Evolutionary conservation across 2,797 vertebrate genomes (phyloP).

Genomic region (Eulemur rubriventer): DNA sequence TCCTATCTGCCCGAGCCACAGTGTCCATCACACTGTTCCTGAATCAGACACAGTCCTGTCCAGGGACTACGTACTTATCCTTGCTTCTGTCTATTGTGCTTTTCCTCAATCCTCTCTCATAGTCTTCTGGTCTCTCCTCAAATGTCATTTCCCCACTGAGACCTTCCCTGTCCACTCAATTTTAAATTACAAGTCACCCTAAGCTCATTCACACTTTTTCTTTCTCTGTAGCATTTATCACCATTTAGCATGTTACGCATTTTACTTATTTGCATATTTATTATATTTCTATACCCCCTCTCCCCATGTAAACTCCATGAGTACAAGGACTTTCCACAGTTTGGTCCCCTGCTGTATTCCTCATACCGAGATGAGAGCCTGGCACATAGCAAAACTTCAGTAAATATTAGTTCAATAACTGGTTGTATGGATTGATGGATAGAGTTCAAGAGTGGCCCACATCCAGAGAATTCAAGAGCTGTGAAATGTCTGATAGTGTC

Average conservation of each 20-base stretch:
- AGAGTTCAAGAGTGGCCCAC: constrained; percentile 30
- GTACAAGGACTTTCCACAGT: not conserved
- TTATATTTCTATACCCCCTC: not conserved
- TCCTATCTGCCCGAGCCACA: not conserved
- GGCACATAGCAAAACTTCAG: not conserved
- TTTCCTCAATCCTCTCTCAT: not conserved
- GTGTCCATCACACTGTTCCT: not conserved
- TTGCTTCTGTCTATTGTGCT: not conserved
- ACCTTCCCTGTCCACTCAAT: not conserved
- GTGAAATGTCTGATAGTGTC: constrained; percentile 35
- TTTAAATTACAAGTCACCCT: not conserved
- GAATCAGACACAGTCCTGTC: not conserved
- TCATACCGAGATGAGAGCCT: not conserved
- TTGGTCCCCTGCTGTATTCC: not conserved
- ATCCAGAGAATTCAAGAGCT: constrained; percentile 54
- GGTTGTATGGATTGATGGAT: constrained; percentile 6
- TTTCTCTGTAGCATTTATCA: not conserved
- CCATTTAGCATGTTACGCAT: not conserved
- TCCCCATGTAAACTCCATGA: not conserved
- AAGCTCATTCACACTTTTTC: not conserved
- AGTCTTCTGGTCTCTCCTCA: not conserved
- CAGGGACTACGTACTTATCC: not conserved
- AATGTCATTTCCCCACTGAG: not conserved
- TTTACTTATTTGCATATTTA: not conserved
- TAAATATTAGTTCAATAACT: not conserved